These are phyloP conservation scores for Halictus ligatus DNA, from an alignment of 2,888 invertebrate genomes.

Conservation along the genomic window DNA sequence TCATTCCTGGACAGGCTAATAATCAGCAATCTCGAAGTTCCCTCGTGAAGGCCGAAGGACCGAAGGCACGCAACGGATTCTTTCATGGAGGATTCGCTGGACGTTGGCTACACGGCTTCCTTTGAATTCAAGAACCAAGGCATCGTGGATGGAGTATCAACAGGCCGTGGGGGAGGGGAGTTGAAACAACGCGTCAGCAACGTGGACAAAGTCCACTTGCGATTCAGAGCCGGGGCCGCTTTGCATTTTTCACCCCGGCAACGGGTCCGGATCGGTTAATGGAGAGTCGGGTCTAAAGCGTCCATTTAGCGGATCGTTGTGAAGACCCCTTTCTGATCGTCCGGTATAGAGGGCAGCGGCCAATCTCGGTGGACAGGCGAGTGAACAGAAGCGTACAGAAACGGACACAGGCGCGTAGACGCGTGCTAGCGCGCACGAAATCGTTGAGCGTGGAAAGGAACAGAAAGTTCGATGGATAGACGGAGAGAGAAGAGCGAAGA, in stretches of 20 bases:
- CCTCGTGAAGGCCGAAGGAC: background rate
- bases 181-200: conserved; percentile 19
- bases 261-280: conserved; percentile 44
- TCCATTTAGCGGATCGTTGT: conserved; percentile 54
- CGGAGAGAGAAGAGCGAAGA: background rate
- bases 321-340: conserved; percentile 40
- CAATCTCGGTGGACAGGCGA: conserved; percentile 48
- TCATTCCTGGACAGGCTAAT: background rate
- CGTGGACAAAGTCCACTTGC: conserved; percentile 35
- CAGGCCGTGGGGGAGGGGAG: background rate
- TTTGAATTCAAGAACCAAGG: conserved; percentile 9
- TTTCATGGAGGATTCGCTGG: background rate
- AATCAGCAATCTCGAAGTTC: background rate
- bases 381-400: conserved; percentile 8
- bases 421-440: conserved; percentile 31
- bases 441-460: conserved; percentile 35
- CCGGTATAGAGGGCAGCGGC: conserved; percentile 27
- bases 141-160: background rate
- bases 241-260: conserved; percentile 47
- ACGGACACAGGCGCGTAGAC: conserved; percentile 34
- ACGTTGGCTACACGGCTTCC: background rate
- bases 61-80: background rate
- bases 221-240: conserved; percentile 24
- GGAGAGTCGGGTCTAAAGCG: conserved; percentile 34
- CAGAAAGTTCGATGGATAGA: background rate